Evolutionary conservation across 2,888 invertebrate species (phyloP).

Genomic region (Idaea biselata): DNA sequence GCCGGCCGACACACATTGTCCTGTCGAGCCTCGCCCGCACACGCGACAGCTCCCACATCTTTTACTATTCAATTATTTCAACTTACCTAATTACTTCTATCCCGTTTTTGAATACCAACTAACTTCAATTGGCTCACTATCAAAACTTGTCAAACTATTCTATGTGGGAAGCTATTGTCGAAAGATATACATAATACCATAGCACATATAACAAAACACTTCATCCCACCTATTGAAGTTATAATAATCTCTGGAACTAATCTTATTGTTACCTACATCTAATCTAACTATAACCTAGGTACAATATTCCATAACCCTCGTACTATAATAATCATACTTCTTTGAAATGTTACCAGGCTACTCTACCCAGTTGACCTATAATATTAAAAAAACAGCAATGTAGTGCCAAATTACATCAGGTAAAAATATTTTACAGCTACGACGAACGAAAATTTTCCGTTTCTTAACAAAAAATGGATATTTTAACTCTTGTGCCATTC

Average conservation of each 20-base stretch:
- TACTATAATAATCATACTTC: background rate
- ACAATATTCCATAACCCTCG: background rate
- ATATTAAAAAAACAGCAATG: background rate
- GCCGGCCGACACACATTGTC: constrained; percentile 29
- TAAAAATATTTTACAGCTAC: background rate
- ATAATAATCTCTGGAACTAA: background rate
- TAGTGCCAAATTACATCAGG: background rate
- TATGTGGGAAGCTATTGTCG: background rate
- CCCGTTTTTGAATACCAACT: constrained; percentile 5
- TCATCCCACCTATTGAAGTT: background rate
- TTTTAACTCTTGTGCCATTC: too few species aligned
- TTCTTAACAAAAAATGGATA: background rate
- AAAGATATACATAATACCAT: background rate
- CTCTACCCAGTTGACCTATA: background rate
- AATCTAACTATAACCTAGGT: background rate
- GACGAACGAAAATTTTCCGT: background rate
- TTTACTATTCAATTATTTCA: constrained; percentile 14
- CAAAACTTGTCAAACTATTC: constrained; percentile 1
- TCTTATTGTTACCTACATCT: background rate
- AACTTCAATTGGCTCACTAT: constrained; percentile 1
- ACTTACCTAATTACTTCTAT: constrained; percentile 20
- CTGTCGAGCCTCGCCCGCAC: constrained; percentile 17
- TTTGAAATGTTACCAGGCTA: background rate
- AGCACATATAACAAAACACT: background rate
- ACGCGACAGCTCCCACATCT: constrained; percentile 25